A percentile compares a stretch with the other conserved stretches of the same genome.
These are phyloP conservation scores for Eupithecia subumbrata DNA, from an alignment of 2,888 invertebrate genomes.

Conservation along the genomic window DNA sequence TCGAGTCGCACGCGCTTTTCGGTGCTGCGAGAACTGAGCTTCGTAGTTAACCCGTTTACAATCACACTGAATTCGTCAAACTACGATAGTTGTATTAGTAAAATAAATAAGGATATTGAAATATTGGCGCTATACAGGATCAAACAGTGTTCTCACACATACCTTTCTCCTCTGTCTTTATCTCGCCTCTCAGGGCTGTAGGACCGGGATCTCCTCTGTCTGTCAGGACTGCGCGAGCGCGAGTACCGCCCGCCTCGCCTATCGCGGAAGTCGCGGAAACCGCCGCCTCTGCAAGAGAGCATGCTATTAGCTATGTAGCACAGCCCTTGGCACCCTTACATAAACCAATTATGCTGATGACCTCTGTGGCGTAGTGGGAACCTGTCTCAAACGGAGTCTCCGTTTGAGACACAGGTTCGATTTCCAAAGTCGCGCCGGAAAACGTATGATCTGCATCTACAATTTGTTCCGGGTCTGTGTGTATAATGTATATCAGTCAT, in stretches of 20 bases:
- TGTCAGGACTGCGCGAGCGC: constrained; percentile 84
- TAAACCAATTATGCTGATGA: too few relatives aligned
- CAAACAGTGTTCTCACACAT: neutral
- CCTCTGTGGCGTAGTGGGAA: neutral
- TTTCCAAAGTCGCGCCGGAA: neutral
- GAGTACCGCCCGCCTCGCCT: constrained; percentile 84
- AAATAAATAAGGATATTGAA: neutral
- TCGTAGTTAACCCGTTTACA: neutral
- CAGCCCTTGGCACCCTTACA: neutral
- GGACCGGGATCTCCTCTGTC: constrained; percentile 75
- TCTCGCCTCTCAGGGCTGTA: constrained; percentile 79
- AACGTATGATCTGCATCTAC: neutral
- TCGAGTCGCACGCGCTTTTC: neutral
- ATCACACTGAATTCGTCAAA: neutral
- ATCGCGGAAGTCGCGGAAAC: constrained; percentile 88
- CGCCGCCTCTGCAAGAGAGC: constrained; percentile 51
- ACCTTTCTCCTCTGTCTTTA: constrained; percentile 82
- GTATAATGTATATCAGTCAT: too few relatives aligned
- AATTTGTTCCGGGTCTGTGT: neutral
- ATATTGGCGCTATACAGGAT: neutral
- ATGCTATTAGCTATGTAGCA: neutral
- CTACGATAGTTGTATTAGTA: neutral
- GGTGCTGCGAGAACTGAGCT: neutral
- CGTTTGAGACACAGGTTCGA: neutral
- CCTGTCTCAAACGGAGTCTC: too few relatives aligned